Evolutionary conservation across 2,113 vertebrate species (phyloP), one percentile per base, ranked within the genome.

Genomic region (Macrotus californicus): DNA sequence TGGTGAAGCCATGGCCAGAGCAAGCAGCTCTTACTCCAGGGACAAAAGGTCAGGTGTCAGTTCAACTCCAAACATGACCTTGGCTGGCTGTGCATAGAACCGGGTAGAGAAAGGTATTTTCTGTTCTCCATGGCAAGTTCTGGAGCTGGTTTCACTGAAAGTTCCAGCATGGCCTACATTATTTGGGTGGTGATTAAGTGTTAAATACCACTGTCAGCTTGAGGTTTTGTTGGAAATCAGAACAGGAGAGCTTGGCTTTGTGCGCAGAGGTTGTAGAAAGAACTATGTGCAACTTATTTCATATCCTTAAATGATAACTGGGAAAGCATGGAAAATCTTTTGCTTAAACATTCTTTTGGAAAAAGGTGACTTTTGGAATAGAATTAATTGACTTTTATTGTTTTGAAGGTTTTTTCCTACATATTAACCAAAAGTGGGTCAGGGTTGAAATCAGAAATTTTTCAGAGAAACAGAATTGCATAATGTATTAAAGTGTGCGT

Each of bases 331-430:
- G 39, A 52, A 75, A 61, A 76, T 43, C 15, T 69, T 88, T 64
- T 69, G 22, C 39, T 43, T 85, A 85, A 96, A 92, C 26, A 77
- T 87, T 95, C 43, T 86, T 95, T 92, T 70, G 34, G 87, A 86
- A 95, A 61, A 83, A 85, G 39, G 31, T 54, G 39, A 39, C 15
- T 85, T 93, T 93, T 50, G 67, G 41, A 93, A 85, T 76, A 29
- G 59, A 91, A 75, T 73, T 69, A 61, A 31, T 41, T 61, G 56
- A 73, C 22, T 81, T 85, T 72, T 87, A 73, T 87, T 92, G 81
- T 90, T 93, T 52, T 39, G 12, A 94, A 87, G 24, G 24, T 91
- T 87, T 36, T 89, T 76, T 59, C 75, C 59, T 72, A 46, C 39
- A 24, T 89, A 36, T 76, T 82, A 89, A 93, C n/a, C 26, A 34